These are phyloP conservation scores for Cyphomyrus discorhynchus DNA, from an alignment of 2,113 vertebrate species.

Conservation along the genomic window DNA sequence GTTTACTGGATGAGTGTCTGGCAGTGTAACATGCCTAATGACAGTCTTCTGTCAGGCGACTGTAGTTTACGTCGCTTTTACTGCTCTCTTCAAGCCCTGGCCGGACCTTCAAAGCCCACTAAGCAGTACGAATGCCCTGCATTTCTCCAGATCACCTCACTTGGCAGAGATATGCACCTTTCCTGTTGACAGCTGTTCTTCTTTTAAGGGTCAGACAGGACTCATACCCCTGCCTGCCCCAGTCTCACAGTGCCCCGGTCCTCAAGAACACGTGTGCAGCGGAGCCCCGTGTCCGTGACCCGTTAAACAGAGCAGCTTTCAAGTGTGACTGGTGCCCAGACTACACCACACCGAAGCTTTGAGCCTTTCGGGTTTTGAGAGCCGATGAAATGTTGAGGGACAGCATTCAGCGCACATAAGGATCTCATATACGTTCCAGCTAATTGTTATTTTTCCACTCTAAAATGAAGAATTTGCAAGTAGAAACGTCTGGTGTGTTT, in stretches of 20 bases:
- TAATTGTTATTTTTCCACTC: neutral
- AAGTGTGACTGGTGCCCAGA: neutral
- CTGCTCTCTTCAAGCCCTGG: neutral
- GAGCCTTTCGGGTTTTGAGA: neutral
- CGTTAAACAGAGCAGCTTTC: neutral
- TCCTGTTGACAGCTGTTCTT: neutral
- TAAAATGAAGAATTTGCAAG: neutral
- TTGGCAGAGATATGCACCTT: neutral
- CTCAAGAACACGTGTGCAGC: neutral
- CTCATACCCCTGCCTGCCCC: neutral
- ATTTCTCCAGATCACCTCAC: neutral
- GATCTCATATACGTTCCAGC: neutral
- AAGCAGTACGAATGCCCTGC: neutral
- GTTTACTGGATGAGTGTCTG: neutral
- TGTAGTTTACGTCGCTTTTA: neutral
- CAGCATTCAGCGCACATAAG: neutral
- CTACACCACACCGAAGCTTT: neutral
- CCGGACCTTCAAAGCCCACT: neutral
- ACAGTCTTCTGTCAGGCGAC: neutral
- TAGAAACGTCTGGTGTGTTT: neutral
- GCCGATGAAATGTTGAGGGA: neutral
- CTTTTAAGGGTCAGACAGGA: neutral
- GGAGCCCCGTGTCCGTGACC: neutral
- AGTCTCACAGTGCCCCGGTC: neutral
- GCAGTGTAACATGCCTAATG: neutral